Evolutionary conservation across 2,113 vertebrate genomes (phyloP), one percentile per base, ranked within the genome.

Genomic region (Passer montanus): DNA sequence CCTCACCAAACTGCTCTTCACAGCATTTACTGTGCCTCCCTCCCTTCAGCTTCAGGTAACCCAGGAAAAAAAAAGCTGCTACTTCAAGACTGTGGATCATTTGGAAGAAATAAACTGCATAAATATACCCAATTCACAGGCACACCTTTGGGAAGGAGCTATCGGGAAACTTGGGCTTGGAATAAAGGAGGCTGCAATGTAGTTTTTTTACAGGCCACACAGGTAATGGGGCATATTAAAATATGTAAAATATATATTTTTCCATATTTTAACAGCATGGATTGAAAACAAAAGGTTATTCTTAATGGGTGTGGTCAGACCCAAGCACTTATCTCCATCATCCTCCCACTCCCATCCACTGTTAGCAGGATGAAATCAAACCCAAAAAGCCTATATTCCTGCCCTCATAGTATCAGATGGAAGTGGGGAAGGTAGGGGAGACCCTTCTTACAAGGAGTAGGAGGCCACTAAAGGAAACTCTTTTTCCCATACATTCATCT

Each of bases 51-150:
- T 46, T 68, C 88, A 47, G 85, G 72, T 90, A 95, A 93, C 47
- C 75, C 63, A 76, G 50, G 16, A 66, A 68, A 75, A 49, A 49
- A 78, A 82, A 53, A 67, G 92, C 77, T 69, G 33, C 89, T 87
- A 64, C 60, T 93, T 96, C 86, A 79, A 93, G 91, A 62, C n/a
- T 16, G 44, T 1, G 5, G 72, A 83, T 94, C 84, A 47, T 83
- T 63, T 74, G 92, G 96, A 97, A 97, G 95, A 90, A 95, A 91
- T 78, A 84, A 95, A 95, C 89, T 88, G 95, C 90, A 92, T 86
- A 94, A 96, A 95, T 95, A 97, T 75, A 97, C 62, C 95, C 79
- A 95, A 90, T 93, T 96, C 95, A 95, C 95, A 92, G 94, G 89
- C 58, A 92, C 86, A 79, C 84, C 60, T 91, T 50, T 69, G 76